Conservation (phyloP, 2,888 invertebrate genomes). For the Drosophila mayaguana region DNA sequence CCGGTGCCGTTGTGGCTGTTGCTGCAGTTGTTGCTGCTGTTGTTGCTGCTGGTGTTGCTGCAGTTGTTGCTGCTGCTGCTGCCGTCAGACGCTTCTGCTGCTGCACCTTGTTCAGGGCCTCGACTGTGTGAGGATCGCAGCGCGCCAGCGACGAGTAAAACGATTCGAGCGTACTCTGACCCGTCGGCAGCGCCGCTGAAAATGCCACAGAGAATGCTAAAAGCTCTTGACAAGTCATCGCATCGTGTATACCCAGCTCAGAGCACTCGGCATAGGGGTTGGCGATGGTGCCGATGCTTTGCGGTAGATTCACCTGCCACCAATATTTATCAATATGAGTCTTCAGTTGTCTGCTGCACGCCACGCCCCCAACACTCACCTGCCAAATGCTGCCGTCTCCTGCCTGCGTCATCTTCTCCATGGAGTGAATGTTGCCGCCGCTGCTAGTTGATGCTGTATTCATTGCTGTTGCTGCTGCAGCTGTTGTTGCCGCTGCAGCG, state of each 20-base stretch:
- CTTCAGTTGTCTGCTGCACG: not conserved
- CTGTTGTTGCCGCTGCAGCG: slow-evolving; percentile 8
- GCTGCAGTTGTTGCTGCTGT: slow-evolving; percentile 26
- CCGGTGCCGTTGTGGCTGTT: not conserved
- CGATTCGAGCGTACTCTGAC: slow-evolving; percentile 92
- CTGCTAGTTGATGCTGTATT: slow-evolving; percentile 15
- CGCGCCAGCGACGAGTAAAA: slow-evolving; percentile 93
- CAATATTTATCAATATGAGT: not conserved
- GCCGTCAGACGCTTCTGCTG: slow-evolving; percentile 80
- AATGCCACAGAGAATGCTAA: slow-evolving; percentile 96
- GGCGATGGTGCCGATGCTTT: slow-evolving; percentile 85
- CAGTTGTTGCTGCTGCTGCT: slow-evolving; percentile 63
- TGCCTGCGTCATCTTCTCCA: slow-evolving; percentile 96
- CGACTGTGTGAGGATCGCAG: slow-evolving; percentile 86
- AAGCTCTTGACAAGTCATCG: slow-evolving; percentile 92
- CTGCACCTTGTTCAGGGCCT: slow-evolving; percentile 80
- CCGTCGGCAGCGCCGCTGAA: slow-evolving; percentile 95
- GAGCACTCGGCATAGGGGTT: slow-evolving; percentile 86
- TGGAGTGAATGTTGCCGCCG: slow-evolving; percentile 88
- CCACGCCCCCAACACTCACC: slow-evolving; percentile 75
- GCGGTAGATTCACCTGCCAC: slow-evolving; percentile 84
- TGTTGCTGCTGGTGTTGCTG: slow-evolving; percentile 7
- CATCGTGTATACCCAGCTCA: slow-evolving; percentile 86
- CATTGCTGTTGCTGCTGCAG: slow-evolving; percentile 6
- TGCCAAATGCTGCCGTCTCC: slow-evolving; percentile 91